phyloP scores from a whole-genome alignment of 2,888 invertebrate species.

The Thumatha senex region DNA sequence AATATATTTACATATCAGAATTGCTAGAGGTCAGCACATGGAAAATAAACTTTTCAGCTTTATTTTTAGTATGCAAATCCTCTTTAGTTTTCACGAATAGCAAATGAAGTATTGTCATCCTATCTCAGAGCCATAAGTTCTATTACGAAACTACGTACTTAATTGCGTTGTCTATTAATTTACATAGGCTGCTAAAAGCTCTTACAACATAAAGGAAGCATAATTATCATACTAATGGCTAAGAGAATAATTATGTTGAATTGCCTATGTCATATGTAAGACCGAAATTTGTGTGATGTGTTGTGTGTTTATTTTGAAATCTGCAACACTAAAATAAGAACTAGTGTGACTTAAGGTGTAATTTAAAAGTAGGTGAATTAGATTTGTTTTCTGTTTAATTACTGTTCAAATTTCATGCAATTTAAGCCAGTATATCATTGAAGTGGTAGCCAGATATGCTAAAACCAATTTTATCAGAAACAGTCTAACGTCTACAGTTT shows the following conservation, averaged over 20 bases:
- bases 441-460: too few relatives aligned
- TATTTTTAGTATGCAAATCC: not conserved
- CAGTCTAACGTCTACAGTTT: too few relatives aligned
- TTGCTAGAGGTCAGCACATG: too few relatives aligned
- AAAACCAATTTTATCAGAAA: too few relatives aligned
- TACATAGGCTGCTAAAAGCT: slow-evolving; percentile 43
- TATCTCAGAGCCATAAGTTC: slow-evolving; percentile 26
- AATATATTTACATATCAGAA: too few relatives aligned
- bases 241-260: not conserved
- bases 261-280: not conserved
- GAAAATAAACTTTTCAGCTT: too few relatives aligned
- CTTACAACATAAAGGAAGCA: slow-evolving; percentile 19
- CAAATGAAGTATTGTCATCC: slow-evolving; percentile 49
- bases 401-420: not conserved
- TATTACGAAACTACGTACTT: slow-evolving; percentile 44
- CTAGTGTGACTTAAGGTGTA: too few relatives aligned
- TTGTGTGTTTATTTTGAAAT: too few relatives aligned
- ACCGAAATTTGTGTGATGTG: too few relatives aligned
- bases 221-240: slow-evolving; percentile 11
- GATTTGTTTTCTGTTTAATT: too few relatives aligned
- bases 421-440: not conserved
- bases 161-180: slow-evolving; percentile 64
- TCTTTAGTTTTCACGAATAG: slow-evolving; percentile 41
- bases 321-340: too few relatives aligned
- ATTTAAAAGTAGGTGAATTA: too few relatives aligned